phyloP scores from a whole-genome alignment of 2,797 vertebrate species.

The Epinephelus malabaricus region DNA sequence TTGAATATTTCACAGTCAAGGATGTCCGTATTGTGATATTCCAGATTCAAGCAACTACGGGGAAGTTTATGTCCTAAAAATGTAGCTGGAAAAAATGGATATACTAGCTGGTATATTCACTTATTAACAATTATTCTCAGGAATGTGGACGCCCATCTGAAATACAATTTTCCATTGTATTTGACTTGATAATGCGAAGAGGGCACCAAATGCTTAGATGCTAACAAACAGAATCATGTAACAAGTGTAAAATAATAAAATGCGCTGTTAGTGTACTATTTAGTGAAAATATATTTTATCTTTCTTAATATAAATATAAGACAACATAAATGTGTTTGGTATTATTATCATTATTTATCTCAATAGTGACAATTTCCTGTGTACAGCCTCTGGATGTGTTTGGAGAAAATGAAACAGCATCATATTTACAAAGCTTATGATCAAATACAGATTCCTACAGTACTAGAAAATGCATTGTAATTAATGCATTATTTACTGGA shows the following conservation, averaged over 20 bases:
- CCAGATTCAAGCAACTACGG: neutral
- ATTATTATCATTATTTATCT: neutral
- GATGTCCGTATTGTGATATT: neutral
- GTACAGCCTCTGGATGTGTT: neutral
- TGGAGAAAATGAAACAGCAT: neutral
- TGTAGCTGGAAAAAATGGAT: neutral
- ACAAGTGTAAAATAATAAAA: neutral
- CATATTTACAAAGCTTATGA: neutral
- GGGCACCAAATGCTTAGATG: neutral
- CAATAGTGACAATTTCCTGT: neutral
- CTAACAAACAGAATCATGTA: neutral
- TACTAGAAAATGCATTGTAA: neutral
- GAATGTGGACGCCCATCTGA: too few relatives aligned
- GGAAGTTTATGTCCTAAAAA: neutral
- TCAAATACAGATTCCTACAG: neutral
- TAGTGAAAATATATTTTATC: neutral
- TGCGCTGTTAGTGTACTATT: neutral
- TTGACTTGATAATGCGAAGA: neutral
- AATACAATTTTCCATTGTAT: too few relatives aligned
- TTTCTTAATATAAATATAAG: neutral
- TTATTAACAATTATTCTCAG: neutral
- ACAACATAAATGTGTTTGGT: neutral
- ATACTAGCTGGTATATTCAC: neutral
- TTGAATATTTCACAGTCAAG: slow-evolving; percentile 6
- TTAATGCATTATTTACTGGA: neutral